phyloP scores from a whole-genome alignment of 2,113 vertebrate species.

The Xenopus laevis region DNA sequence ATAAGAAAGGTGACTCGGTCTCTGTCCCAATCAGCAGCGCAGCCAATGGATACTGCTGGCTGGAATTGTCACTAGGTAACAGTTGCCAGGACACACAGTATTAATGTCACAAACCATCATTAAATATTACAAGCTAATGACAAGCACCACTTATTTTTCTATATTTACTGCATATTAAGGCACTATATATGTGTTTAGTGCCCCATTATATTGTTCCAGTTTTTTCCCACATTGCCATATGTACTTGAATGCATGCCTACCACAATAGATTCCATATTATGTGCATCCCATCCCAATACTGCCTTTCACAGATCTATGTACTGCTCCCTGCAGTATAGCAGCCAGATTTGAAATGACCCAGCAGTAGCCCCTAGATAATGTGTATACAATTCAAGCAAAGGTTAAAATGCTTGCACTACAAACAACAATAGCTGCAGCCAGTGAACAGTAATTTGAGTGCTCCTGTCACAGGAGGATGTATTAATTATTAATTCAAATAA shows the following conservation, averaged over 20 bases:
- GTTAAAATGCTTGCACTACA: conserved; percentile 5
- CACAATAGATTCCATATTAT: too few species aligned
- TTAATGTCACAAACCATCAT: conserved; percentile 66
- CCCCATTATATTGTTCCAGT: neutral
- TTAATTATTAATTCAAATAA: conserved; percentile 60
- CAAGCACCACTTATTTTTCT: conserved; percentile 52
- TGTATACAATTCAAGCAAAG: conserved; percentile 47
- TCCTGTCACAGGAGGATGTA: conserved; percentile 48
- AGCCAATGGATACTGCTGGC: conserved; percentile 71
- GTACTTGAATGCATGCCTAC: neutral
- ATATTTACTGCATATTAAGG: conserved; percentile 35
- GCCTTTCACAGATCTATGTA: neutral
- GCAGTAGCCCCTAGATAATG: neutral
- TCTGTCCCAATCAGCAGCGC: conserved; percentile 63
- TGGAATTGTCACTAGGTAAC: conserved; percentile 77
- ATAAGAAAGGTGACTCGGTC: conserved; percentile 73
- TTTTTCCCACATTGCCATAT: neutral
- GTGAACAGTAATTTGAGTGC: conserved; percentile 59
- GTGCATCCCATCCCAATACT: neutral
- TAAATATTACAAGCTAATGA: conserved; percentile 68
- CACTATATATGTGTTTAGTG: neutral
- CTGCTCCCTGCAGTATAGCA: too few species aligned
- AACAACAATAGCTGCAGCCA: conserved; percentile 46
- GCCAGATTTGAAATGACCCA: neutral
- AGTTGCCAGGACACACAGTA: conserved; percentile 72